Evolutionary conservation across 2,113 vertebrate genomes (phyloP), one percentile per base, ranked within the genome.

Genomic region (Maccullochella peelii): DNA sequence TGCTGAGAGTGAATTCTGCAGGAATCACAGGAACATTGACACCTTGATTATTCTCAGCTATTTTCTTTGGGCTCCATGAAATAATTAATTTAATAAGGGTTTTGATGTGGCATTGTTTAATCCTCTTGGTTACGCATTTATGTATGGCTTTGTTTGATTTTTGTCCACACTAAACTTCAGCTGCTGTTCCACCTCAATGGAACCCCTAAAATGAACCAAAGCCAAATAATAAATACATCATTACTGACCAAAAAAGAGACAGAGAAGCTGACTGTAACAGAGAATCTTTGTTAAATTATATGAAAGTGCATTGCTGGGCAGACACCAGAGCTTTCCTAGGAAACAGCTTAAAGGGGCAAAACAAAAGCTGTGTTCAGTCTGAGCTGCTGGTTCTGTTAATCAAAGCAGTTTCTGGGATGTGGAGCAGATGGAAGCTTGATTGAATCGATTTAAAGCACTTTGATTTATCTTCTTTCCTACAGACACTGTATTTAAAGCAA

Each of bases 251-350:
- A 50, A 61, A 27, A 20, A 30, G 21, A 27, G 14, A 38, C 21
- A 12, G 18, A 23, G 14, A 40, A 52, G 58, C 58, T 33, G 23
- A 73, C 21, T 14, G 7, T 11, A 6, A 70, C 57, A 80, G 30
- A 81, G 57, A 47, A 4, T 52, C 71, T 79, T 77, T 82, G 74
- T 65, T 52, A 58, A 59, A 66, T 25, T 9, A 86, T 77, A 70
- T 84, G 40, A 82, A 86, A 88, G 74, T 55, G 11, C 9, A 49
- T 70, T 59, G n/a, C 49, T 85, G 82, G 68, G 27, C 61, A 38
- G 73, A 75, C 52, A 83, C 80, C 72, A 87, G 44, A 73, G 79
- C 10, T 40, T 69, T 44, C 61, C 71, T 65, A 52, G 4, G 11
- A 62, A 63, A 67, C 30, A 58, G 36, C 66, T 79, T 47, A 38